These are phyloP conservation scores for Notocelia uddmanniana DNA, from an alignment of 2,888 invertebrate species.

Conservation along the genomic window DNA sequence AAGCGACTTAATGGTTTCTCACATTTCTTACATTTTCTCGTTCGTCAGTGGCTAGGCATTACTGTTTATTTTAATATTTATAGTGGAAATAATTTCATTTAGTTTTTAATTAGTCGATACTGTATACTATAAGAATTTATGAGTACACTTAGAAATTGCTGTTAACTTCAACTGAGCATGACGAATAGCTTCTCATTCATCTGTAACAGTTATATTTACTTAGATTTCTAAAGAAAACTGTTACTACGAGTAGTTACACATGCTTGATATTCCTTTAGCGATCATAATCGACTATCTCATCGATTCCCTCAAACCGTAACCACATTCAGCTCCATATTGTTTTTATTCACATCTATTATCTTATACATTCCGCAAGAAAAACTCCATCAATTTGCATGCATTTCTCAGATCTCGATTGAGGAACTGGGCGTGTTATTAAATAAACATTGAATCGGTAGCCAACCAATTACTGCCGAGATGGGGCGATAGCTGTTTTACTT, in stretches of 20 bases:
- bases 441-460: slow-evolving; percentile 54
- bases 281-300: slow-evolving; percentile 15
- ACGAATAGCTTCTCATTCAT: slow-evolving; percentile 4
- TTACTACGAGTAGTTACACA: not conserved
- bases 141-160: slow-evolving; percentile 8
- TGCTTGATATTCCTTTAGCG: slow-evolving; percentile 10
- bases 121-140: slow-evolving; percentile 1
- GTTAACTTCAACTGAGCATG: slow-evolving; percentile 16
- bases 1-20: slow-evolving; percentile 6
- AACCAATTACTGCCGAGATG: slow-evolving; percentile 64
- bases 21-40: not conserved
- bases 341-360: slow-evolving; percentile 27
- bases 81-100: slow-evolving; percentile 1
- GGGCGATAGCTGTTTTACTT: slow-evolving; percentile 53
- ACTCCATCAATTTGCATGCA: slow-evolving; percentile 38
- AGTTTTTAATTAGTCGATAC: not conserved
- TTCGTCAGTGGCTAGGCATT: not conserved
- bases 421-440: slow-evolving; percentile 65
- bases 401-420: slow-evolving; percentile 57
- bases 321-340: slow-evolving; percentile 19
- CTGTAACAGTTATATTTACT: slow-evolving; percentile 7
- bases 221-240: slow-evolving; percentile 2
- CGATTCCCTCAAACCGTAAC: slow-evolving; percentile 20
- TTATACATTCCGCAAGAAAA: slow-evolving; percentile 22
- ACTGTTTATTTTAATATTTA: slow-evolving; percentile 12